These are phyloP conservation scores for Calycopis cecrops DNA, from an alignment of 1,140 invertebrate genomes.

Conservation along the genomic window DNA sequence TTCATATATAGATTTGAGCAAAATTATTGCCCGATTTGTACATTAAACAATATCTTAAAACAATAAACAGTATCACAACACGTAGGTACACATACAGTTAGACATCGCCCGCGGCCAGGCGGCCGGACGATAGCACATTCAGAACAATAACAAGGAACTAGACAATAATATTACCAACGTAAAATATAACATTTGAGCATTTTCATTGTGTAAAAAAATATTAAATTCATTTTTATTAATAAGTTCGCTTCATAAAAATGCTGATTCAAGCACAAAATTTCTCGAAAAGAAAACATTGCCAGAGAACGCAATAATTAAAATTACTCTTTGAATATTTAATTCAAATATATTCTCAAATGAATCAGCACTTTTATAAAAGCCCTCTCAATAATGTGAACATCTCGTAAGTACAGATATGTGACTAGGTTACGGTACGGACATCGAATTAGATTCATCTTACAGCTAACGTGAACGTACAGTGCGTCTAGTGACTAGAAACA, in stretches of 20 bases:
- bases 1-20: conserved; percentile 51
- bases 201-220: conserved; percentile 70
- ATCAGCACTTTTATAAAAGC: no score
- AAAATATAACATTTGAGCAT: conserved; percentile 72
- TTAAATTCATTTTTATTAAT: conserved; percentile 41
- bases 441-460: conserved; percentile 41
- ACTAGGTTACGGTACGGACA: conserved; percentile 51
- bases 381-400: conserved; percentile 13
- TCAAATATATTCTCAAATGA: no score
- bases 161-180: conserved; percentile 68
- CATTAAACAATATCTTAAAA: conserved; percentile 55
- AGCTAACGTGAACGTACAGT: conserved; percentile 30
- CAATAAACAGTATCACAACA: conserved; percentile 67
- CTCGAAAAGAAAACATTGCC: no score
- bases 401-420: conserved; percentile 56
- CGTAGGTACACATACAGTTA: conserved; percentile 63
- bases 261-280: neutral
- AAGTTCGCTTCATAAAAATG: conserved; percentile 38
- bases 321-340: no score
- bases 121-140: conserved; percentile 47
- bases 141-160: conserved; percentile 65
- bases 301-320: no score
- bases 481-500: conserved; percentile 55
- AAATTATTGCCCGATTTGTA: conserved; percentile 60
- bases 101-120: conserved; percentile 21